Conservation (phyloP, 1,140 invertebrate species). For the Drosophila punjabiensis region DNA sequence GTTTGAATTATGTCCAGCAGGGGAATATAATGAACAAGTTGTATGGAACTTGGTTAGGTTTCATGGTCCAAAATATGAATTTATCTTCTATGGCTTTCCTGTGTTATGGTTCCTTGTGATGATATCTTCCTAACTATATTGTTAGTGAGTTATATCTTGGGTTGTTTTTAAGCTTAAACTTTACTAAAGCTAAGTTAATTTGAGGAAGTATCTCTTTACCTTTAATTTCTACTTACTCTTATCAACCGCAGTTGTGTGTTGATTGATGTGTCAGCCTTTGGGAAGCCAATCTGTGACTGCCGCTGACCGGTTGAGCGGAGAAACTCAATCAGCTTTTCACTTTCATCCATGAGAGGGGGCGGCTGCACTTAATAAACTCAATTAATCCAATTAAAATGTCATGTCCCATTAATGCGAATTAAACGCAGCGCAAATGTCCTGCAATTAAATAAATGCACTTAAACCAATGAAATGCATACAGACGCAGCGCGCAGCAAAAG, state of each 20-base stretch:
- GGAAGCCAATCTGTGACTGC: conserved; percentile 12
- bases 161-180: background rate
- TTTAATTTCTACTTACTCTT: too few species aligned
- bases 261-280: background rate
- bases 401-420: conserved; percentile 81
- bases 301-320: conserved; percentile 12
- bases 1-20: conserved; percentile 48
- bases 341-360: conserved; percentile 27
- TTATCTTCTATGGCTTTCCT: background rate
- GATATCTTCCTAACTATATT: background rate
- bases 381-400: conserved; percentile 84
- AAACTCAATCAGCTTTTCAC: conserved; percentile 49
- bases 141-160: background rate
- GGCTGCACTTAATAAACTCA: conserved; percentile 75
- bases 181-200: background rate
- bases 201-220: too few species aligned
- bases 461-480: conserved; percentile 62
- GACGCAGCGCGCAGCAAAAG: background rate
- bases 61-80: conserved; percentile 1
- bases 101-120: background rate
- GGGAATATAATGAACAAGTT: conserved; percentile 26
- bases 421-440: conserved; percentile 68
- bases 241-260: background rate
- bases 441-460: conserved; percentile 83
- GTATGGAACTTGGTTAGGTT: conserved; percentile 2